A percentile compares a stretch with the other conserved stretches of the same genome.
phyloP scores from a whole-genome alignment of 1,140 invertebrate genomes.

The Trichomalopsis sarcophagae region DNA sequence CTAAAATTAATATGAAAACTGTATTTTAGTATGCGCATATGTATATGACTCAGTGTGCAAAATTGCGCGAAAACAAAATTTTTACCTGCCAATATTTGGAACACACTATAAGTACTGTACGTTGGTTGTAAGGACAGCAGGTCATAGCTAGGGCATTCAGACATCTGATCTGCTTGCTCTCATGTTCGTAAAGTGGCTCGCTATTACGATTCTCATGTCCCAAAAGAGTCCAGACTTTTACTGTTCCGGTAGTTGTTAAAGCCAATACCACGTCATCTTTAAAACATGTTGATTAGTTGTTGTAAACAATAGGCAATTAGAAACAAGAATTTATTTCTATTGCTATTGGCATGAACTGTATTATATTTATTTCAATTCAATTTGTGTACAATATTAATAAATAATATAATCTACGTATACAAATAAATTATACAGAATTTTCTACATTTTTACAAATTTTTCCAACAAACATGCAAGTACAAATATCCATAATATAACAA shows the following conservation, averaged over 20 bases:
- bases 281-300: constrained; percentile 61
- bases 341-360: background rate
- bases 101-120: constrained; percentile 97
- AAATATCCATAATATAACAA: background rate
- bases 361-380: constrained; percentile 7
- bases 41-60: constrained; percentile 40
- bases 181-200: constrained; percentile 95
- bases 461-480: background rate
- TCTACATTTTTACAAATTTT: constrained; percentile 17
- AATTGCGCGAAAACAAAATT: background rate
- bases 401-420: background rate
- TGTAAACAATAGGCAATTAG: constrained; percentile 26
- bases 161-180: constrained; percentile 97
- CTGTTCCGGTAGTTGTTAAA: constrained; percentile 95
- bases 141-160: constrained; percentile 94
- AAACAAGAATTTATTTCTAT: constrained; percentile 37
- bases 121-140: constrained; percentile 96
- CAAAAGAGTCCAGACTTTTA: constrained; percentile 97
- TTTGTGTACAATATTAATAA: background rate
- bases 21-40: constrained; percentile 10
- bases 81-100: constrained; percentile 97
- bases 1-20: constrained; percentile 73
- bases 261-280: constrained; percentile 97
- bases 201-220: constrained; percentile 91
- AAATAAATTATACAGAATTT: background rate